phyloP scores from a whole-genome alignment of 2,888 invertebrate genomes.

The Leptopterna dolabrata region DNA sequence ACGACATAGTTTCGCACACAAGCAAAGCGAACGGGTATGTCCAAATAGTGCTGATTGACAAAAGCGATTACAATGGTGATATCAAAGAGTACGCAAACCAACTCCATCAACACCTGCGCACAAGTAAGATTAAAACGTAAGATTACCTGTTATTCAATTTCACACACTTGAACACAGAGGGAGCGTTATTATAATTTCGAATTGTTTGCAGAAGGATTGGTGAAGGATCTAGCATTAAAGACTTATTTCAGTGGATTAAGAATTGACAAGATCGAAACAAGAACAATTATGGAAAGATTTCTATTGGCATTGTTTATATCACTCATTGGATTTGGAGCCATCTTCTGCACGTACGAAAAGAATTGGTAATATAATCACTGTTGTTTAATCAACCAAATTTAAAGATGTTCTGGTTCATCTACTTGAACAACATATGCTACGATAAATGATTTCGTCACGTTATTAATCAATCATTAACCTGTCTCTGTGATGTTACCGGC shows the following conservation, averaged over 20 bases:
- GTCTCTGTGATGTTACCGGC: no score
- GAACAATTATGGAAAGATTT: neutral
- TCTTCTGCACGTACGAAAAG: constrained; percentile 29
- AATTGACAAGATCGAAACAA: neutral
- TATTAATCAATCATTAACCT: no score
- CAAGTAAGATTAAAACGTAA: neutral
- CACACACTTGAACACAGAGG: neutral
- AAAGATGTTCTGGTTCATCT: no score
- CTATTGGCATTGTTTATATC: neutral
- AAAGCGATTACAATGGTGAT: constrained; percentile 49
- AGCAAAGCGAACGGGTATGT: constrained; percentile 55
- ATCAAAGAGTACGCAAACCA: neutral
- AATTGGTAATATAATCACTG: no score
- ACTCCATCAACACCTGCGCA: neutral
- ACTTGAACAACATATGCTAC: no score
- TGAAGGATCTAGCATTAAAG: neutral
- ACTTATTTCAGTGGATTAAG: neutral
- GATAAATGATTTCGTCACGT: no score
- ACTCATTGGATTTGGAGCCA: neutral
- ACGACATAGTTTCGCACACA: constrained; percentile 52
- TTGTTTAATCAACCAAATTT: no score
- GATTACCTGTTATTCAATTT: neutral
- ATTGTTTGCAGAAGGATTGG: neutral
- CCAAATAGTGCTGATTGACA: constrained; percentile 59
- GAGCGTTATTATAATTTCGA: neutral